phyloP scores from a whole-genome alignment of 2,113 vertebrate species.

The Athene cunicularia region DNA sequence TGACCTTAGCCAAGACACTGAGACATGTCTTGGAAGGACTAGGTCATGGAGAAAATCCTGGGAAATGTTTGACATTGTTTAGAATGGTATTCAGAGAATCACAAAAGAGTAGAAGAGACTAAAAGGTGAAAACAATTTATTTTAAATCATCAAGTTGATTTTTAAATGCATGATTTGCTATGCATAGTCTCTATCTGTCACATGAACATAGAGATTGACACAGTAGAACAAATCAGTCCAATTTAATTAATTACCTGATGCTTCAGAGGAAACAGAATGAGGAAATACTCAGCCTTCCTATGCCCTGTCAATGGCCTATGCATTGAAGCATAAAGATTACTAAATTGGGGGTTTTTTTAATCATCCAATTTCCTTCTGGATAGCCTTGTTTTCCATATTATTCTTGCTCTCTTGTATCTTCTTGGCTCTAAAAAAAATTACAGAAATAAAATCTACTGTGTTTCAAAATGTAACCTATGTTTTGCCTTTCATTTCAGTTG shows the following conservation, averaged over 20 bases:
- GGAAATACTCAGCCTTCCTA: neutral
- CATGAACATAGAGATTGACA: neutral
- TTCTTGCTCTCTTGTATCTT: neutral
- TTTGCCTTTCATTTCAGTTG: neutral
- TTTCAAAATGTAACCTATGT: neutral
- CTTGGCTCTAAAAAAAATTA: neutral
- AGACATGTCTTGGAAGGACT: neutral
- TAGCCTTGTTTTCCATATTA: neutral
- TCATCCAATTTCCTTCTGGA: neutral
- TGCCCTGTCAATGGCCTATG: neutral
- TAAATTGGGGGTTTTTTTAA: neutral
- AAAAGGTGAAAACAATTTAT: neutral
- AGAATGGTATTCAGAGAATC: neutral
- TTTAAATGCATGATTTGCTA: neutral
- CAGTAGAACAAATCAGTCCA: constrained; percentile 4
- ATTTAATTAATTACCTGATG: neutral
- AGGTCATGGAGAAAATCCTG: neutral
- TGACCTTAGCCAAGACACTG: neutral
- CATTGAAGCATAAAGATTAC: neutral
- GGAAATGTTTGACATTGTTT: neutral
- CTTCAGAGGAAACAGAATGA: neutral
- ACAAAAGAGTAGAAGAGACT: neutral
- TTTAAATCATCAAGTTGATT: neutral
- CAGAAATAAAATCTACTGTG: neutral
- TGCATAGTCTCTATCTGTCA: neutral